These are phyloP conservation scores for Collichthys lucidus DNA, from an alignment of 2,113 vertebrate genomes.

Conservation along the genomic window DNA sequence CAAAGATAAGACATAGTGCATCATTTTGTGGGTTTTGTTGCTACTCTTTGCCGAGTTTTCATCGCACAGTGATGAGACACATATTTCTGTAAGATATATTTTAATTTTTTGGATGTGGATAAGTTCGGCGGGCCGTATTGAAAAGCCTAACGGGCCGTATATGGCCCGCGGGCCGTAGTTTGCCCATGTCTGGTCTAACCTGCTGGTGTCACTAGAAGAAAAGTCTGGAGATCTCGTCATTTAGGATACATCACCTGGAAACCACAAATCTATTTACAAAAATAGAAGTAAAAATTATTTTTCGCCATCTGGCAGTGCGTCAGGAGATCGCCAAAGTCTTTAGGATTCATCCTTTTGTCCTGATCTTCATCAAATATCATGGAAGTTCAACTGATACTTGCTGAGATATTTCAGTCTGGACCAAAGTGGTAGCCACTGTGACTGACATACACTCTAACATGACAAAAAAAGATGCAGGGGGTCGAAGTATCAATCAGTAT, in stretches of 20 bases:
- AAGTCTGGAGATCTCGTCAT: not conserved
- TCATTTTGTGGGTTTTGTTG: no score
- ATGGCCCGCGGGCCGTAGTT: no score
- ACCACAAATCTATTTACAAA: not conserved
- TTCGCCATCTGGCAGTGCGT: not conserved
- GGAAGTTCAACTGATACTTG: not conserved
- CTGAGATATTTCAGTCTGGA: conserved; percentile 12
- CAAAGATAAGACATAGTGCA: no score
- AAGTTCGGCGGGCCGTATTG: no score
- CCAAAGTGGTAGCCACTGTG: not conserved
- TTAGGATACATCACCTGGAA: not conserved
- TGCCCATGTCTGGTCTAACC: no score
- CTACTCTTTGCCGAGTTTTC: no score
- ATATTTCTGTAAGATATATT: no score
- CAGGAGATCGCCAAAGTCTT: not conserved
- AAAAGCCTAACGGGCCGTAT: no score
- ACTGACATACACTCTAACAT: not conserved
- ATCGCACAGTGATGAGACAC: no score
- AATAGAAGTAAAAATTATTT: not conserved
- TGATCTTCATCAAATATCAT: not conserved
- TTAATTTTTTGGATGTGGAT: no score
- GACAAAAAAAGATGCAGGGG: not conserved
- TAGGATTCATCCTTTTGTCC: not conserved
- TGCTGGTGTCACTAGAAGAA: not conserved
- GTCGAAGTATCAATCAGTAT: conserved; percentile 7